Evolutionary conservation across 37 sponge, comb jelly and placozoan genomes (phyloP), one percentile per base, ranked within the genome.

Genomic region (Ianthella basta): DNA sequence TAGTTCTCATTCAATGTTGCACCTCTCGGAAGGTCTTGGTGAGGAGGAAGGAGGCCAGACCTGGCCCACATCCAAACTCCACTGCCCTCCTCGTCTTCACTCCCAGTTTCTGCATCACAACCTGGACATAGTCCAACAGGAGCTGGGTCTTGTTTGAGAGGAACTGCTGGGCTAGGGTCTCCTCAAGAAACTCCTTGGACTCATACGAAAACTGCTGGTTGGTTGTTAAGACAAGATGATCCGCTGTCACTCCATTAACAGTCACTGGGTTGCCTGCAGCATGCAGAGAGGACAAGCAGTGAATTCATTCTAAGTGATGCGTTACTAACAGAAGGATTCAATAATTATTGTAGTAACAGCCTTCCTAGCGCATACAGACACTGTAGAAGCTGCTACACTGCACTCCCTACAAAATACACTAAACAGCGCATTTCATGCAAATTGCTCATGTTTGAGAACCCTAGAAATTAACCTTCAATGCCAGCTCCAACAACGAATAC

Each of bases 1-100:
- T 44, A 8, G 8, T 44, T 44, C 50, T 8, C 50, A 44, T 44
- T 44, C 50, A 21, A 40, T 33, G 19, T 18, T 53, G 50, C 30
- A 93, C 91, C 65, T 86, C 68, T 16, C 86, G 36, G 85, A 88
- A 94, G 20, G 38, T 60, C 44, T 55, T 86, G 0, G 89, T 72
- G 67, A 94, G 85, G 16, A 86, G 80, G 65, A 94, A 83, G 20
- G 84, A 53, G 5, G 59, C 75, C 69, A 80, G 72, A 2, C 94
- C 94, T 33, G 84, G 27, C n/a, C 92, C 94, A 91, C 92, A 94
- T 13, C 94, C 94, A 83, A 91, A 72, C 32, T 80, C 72, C 13
- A 86, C 40, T 25, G 82, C 91, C 16, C 32, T 59, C 34, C 23
- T 44, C 57, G 25, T 56, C 16, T 20, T 60, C 23, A 81, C 59